A percentile compares a stretch with the other conserved stretches of the same genome.
These are phyloP conservation scores for Danio kyathit DNA, from an alignment of 2,797 vertebrate species.

Conservation along the genomic window DNA sequence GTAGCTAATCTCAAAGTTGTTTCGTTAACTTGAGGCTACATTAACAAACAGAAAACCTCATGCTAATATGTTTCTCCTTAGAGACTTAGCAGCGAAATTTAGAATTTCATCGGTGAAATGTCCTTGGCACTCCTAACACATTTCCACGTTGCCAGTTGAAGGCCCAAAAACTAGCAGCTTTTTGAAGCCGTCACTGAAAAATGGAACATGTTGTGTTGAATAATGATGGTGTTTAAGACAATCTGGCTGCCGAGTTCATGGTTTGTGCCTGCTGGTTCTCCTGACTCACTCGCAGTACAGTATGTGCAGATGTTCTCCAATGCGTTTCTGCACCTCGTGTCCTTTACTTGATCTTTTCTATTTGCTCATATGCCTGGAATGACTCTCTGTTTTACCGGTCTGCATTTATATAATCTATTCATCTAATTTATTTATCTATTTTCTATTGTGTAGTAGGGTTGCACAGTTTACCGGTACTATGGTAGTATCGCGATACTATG, in stretches of 20 bases:
- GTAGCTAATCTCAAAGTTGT: too few species aligned
- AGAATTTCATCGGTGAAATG: slow-evolving; percentile 68
- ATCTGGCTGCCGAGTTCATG: not conserved
- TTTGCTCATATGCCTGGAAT: slow-evolving; percentile 10
- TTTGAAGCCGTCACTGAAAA: slow-evolving; percentile 59
- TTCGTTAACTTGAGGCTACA: not conserved
- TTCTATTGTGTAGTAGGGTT: too few species aligned
- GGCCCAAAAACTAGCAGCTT: slow-evolving; percentile 55
- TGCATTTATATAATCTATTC: not conserved
- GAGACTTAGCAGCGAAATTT: slow-evolving; percentile 54
- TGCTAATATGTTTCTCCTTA: slow-evolving; percentile 34
- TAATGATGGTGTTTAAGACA: slow-evolving; percentile 25
- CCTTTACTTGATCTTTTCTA: slow-evolving; percentile 38
- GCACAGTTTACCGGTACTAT: too few species aligned
- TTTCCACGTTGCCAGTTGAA: slow-evolving; percentile 66
- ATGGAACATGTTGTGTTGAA: slow-evolving; percentile 66
- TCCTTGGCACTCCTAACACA: slow-evolving; percentile 66
- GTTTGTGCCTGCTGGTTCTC: slow-evolving; percentile 19
- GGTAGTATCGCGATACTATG: too few species aligned
- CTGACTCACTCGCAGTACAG: not conserved
- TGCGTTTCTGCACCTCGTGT: not conserved
- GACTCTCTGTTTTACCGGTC: slow-evolving; percentile 36
- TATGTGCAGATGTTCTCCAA: not conserved
- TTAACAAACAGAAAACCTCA: slow-evolving; percentile 25
- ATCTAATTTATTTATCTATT: too few species aligned